A percentile compares a stretch with the other conserved stretches of the same genome.
Conservation (phyloP, 1,140 invertebrate species). For the Aleiodes sp. region DNA sequence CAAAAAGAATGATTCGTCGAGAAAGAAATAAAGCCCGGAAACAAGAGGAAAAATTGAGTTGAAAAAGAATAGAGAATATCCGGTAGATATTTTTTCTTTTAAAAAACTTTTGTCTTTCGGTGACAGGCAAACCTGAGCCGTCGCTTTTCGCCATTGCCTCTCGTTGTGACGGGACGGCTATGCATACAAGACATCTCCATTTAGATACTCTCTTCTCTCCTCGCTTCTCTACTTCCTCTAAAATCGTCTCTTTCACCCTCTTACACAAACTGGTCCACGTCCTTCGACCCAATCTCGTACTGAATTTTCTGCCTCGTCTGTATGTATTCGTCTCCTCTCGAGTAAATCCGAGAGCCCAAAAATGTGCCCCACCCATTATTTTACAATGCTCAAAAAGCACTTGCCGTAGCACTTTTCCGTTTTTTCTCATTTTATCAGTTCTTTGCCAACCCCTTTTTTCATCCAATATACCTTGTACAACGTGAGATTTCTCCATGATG, state of each 20-base stretch:
- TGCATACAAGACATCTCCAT: conserved; percentile 65
- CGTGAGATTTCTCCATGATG: no score
- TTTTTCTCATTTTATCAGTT: no score
- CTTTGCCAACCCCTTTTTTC: no score
- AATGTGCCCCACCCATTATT: conserved; percentile 1
- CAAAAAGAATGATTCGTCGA: not conserved
- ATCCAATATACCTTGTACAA: no score
- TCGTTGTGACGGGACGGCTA: conserved; percentile 55
- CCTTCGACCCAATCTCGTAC: not conserved
- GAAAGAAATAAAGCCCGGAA: not conserved
- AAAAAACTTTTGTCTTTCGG: conserved; percentile 59
- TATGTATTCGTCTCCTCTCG: conserved; percentile 14
- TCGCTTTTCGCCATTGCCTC: conserved; percentile 48
- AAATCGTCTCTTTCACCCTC: conserved; percentile 33
- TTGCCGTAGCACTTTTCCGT: not conserved
- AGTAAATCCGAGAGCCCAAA: not conserved
- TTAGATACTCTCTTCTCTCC: conserved; percentile 54
- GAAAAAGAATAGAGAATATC: conserved; percentile 31
- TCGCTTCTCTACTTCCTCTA: conserved; percentile 37
- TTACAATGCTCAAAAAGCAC: not conserved
- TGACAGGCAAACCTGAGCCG: conserved; percentile 29
- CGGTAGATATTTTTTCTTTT: conserved; percentile 55
- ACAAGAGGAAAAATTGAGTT: not conserved
- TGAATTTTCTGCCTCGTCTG: conserved; percentile 7
- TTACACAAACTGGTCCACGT: conserved; percentile 10